These are phyloP conservation scores for Lithosia quadra DNA, from an alignment of 2,888 invertebrate genomes.

Conservation along the genomic window DNA sequence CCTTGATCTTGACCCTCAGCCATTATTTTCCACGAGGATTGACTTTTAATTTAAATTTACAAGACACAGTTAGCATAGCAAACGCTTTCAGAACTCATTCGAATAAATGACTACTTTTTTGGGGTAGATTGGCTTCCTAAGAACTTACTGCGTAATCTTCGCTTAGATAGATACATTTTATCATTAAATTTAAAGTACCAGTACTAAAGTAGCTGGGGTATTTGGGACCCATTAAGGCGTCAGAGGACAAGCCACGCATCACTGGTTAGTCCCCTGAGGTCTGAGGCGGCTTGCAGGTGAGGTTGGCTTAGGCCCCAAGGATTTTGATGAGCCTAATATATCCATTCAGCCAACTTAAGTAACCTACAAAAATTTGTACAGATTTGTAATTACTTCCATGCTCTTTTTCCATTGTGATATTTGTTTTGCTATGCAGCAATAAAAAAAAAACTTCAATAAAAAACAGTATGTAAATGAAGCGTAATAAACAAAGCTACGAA, in stretches of 20 bases:
- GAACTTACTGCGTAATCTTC: neutral
- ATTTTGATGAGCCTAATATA: too few species aligned
- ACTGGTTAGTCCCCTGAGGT: too few species aligned
- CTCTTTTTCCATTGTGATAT: neutral
- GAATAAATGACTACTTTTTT: neutral
- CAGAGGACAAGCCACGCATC: too few species aligned
- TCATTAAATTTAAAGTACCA: neutral
- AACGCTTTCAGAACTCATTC: neutral
- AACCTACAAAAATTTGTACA: too few species aligned
- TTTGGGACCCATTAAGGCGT: too few species aligned
- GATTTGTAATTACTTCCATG: neutral
- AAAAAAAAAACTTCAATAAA: neutral
- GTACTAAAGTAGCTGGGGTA: too few species aligned
- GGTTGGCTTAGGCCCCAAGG: too few species aligned
- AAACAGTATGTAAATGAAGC: slow-evolving; percentile 14
- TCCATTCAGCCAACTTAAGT: too few species aligned
- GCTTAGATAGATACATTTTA: neutral
- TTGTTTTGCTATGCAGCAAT: neutral
- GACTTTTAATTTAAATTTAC: slow-evolving; percentile 2
- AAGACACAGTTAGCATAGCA: neutral
- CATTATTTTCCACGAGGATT: neutral
- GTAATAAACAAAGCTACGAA: slow-evolving; percentile 12
- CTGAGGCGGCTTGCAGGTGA: too few species aligned
- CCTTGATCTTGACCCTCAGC: neutral
- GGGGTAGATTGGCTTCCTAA: neutral